These are phyloP conservation scores for Argopecten irradians DNA, from an alignment of 1,140 invertebrate species.

Conservation along the genomic window DNA sequence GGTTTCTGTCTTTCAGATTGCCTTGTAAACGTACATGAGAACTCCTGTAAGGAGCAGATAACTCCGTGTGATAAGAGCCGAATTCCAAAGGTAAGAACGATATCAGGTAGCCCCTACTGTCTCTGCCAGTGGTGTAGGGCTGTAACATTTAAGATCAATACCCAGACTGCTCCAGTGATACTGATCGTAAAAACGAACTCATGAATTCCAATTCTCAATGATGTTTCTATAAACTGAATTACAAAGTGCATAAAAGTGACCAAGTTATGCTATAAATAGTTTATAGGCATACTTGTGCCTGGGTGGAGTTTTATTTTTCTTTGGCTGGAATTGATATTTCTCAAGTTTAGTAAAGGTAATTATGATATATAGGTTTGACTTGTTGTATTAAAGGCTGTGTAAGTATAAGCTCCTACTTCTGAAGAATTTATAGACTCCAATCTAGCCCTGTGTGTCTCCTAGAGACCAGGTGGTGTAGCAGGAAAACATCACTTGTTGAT, in stretches of 20 bases:
- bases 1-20: conserved; percentile 82
- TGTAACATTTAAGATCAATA: conserved; percentile 25
- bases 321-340: neutral
- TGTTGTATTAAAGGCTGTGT: neutral
- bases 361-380: neutral
- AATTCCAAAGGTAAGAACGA: conserved; percentile 80
- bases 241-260: conserved; percentile 6
- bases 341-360: conserved; percentile 18
- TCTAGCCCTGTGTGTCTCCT: neutral
- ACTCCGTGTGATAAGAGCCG: conserved; percentile 82
- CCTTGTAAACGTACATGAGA: conserved; percentile 89
- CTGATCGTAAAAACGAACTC: neutral
- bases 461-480: neutral
- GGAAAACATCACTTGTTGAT: neutral
- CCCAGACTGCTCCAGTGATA: neutral
- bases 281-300: neutral
- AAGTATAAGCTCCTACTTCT: neutral
- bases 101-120: neutral
- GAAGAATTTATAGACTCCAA: neutral
- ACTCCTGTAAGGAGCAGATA: conserved; percentile 90
- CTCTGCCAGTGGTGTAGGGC: neutral
- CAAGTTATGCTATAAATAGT: neutral
- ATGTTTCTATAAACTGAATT: conserved; percentile 11
- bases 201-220: neutral
- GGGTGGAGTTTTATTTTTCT: neutral